phyloP scores from a whole-genome alignment of 2,888 invertebrate genomes.

The Aromia moschata region DNA sequence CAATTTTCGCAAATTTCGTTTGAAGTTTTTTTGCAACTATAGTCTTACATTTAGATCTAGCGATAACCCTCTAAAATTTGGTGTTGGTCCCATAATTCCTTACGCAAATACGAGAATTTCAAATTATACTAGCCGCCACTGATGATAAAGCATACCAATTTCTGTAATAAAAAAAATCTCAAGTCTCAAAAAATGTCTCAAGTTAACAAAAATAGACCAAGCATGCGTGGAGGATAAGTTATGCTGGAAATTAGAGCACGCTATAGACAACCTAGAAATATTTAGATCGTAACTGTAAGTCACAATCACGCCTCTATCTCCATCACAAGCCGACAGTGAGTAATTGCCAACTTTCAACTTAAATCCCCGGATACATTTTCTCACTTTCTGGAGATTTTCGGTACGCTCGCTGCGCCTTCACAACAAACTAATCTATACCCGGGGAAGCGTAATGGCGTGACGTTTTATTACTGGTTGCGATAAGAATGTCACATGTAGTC shows the following conservation, averaged over 20 bases:
- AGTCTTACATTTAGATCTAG: too few species aligned
- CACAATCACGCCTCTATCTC: conserved; percentile 41
- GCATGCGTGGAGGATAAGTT: conserved; percentile 9
- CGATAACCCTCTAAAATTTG: too few species aligned
- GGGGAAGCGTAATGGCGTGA: not conserved
- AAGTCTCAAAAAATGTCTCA: not conserved
- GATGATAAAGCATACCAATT: too few species aligned
- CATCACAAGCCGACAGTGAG: conserved; percentile 52
- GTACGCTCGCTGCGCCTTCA: conserved; percentile 17
- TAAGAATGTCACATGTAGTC: too few species aligned
- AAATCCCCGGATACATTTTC: conserved; percentile 55
- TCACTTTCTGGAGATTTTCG: conserved; percentile 49
- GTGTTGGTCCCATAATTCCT: too few species aligned
- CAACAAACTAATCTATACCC: conserved; percentile 20
- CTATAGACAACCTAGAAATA: conserved; percentile 34
- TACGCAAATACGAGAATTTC: too few species aligned
- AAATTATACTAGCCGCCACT: too few species aligned
- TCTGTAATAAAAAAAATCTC: too few species aligned
- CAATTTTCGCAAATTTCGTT: too few species aligned
- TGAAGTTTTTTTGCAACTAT: too few species aligned
- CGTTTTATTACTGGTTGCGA: not conserved
- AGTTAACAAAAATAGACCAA: conserved; percentile 10
- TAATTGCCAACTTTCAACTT: conserved; percentile 55
- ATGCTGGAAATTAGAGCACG: conserved; percentile 25
- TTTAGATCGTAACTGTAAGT: conserved; percentile 36